phyloP scores from a whole-genome alignment of 2,888 invertebrate species.

The Thereva nobilitata region DNA sequence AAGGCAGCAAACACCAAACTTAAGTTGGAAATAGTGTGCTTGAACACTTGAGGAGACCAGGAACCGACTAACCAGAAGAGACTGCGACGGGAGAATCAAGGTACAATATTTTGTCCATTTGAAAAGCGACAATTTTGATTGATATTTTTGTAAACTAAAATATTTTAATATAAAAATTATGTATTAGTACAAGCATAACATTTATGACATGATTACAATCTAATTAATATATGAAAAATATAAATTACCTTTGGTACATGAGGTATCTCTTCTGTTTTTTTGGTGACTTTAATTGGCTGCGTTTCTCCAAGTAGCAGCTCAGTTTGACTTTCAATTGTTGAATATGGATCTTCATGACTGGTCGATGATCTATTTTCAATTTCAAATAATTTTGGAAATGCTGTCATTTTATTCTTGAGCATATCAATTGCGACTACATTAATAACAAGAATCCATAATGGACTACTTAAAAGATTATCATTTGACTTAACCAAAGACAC shows the following conservation, averaged over 20 bases:
- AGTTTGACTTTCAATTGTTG: constrained; percentile 57
- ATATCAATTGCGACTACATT: constrained; percentile 79
- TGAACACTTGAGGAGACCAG: no score
- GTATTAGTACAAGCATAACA: no score
- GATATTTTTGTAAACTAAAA: no score
- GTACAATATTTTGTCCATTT: no score
- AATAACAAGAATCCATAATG: constrained; percentile 79
- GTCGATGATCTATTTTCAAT: constrained; percentile 45
- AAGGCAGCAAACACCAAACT: no score
- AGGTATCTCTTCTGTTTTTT: constrained; percentile 53
- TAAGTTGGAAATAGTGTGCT: no score
- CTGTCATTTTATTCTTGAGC: constrained; percentile 68
- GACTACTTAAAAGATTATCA: constrained; percentile 69
- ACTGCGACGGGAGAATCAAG: no score
- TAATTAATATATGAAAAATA: constrained; percentile 5
- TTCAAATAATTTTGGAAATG: constrained; percentile 48
- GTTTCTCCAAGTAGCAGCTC: constrained; percentile 52
- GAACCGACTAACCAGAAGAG: no score
- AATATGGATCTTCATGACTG: constrained; percentile 56
- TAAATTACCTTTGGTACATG: constrained; percentile 54
- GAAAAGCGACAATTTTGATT: no score
- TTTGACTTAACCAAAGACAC: constrained; percentile 73
- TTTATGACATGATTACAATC: background rate
- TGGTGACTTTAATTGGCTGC: constrained; percentile 52
- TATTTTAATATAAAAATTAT: no score